Percentiles rank a stretch among this genome's conserved stretches.
These are phyloP conservation scores for Shinisaurus crocodilurus DNA, from an alignment of 2,113 vertebrate genomes.

Conservation along the genomic window DNA sequence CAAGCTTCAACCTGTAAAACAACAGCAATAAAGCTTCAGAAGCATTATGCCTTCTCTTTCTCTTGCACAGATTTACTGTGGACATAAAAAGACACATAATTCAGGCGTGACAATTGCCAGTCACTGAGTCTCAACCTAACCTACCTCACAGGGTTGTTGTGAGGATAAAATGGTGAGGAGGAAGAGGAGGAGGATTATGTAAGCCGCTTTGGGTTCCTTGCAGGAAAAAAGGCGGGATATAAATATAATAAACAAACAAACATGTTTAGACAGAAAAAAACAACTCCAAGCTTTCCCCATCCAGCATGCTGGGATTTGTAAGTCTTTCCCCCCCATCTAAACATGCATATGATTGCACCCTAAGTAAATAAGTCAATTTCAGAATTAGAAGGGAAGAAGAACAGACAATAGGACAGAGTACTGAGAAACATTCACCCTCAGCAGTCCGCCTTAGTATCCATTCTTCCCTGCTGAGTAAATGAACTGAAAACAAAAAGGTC, in stretches of 20 bases:
- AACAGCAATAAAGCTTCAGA: background rate
- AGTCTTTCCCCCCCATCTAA: too few species aligned
- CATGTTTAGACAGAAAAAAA: too few species aligned
- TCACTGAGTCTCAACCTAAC: too few species aligned
- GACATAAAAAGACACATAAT: rapidly evolving
- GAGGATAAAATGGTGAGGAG: too few species aligned
- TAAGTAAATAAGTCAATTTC: background rate
- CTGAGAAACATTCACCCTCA: background rate
- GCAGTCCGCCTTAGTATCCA: background rate
- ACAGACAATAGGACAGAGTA: background rate
- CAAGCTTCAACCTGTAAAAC: constrained; percentile 83
- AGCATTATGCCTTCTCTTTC: background rate
- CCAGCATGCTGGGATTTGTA: too few species aligned
- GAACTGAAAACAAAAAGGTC: background rate
- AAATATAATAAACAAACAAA: too few species aligned
- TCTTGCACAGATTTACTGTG: background rate
- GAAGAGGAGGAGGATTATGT: too few species aligned
- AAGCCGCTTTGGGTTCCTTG: too few species aligned
- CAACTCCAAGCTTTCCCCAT: too few species aligned
- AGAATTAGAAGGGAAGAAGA: background rate
- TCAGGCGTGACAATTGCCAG: rapidly evolving
- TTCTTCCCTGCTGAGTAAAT: background rate
- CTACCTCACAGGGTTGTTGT: too few species aligned
- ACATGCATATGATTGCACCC: too few species aligned
- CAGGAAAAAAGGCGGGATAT: too few species aligned